Evolutionary conservation across 2,888 invertebrate genomes (phyloP).

Genomic region (Leptinotarsa juncta): DNA sequence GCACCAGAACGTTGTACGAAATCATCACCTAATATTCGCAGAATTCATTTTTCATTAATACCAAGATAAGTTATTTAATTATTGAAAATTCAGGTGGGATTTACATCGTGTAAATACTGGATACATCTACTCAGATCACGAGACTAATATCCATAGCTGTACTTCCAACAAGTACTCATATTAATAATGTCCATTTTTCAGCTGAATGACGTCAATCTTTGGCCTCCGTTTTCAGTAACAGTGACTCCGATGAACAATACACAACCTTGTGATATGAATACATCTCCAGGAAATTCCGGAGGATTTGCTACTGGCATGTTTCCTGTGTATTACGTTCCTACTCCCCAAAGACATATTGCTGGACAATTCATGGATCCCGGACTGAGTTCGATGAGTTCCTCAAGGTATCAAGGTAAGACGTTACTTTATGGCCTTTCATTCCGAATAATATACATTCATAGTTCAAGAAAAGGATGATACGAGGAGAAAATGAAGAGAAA

Average conservation of each 20-base stretch:
- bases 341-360: slow-evolving; percentile 54
- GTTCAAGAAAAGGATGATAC: too few species aligned
- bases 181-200: slow-evolving; percentile 42
- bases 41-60: too few species aligned
- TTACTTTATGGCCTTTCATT: background rate
- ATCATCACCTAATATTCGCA: too few species aligned
- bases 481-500: too few species aligned
- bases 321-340: slow-evolving; percentile 72
- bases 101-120: too few species aligned
- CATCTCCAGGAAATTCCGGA: slow-evolving; percentile 52
- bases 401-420: slow-evolving; percentile 54
- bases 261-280: slow-evolving; percentile 56
- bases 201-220: slow-evolving; percentile 68
- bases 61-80: too few species aligned
- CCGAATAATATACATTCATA: background rate
- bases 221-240: slow-evolving; percentile 73
- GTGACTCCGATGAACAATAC: slow-evolving; percentile 62
- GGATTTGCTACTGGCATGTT: slow-evolving; percentile 65
- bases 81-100: too few species aligned
- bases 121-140: too few species aligned
- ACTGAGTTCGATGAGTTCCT: slow-evolving; percentile 29
- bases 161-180: too few species aligned
- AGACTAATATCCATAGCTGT: too few species aligned
- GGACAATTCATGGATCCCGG: slow-evolving; percentile 38
- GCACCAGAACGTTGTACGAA: too few species aligned